Conservation (phyloP, 2,797 vertebrate species). For the Phoxinus dragarum region DNA sequence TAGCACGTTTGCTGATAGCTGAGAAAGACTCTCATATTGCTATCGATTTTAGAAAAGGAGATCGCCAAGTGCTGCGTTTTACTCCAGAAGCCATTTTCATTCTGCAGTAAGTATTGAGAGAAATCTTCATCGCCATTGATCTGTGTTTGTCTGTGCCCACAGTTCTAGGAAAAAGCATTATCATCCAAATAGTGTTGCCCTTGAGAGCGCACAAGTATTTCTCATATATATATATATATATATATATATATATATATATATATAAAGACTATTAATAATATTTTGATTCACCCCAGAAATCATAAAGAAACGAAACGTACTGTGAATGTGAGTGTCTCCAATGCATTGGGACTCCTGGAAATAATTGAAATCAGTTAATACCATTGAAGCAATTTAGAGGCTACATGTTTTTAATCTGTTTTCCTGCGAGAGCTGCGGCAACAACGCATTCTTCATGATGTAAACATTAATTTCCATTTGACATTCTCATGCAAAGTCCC, state of each 20-base stretch:
- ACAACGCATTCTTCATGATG: constrained; percentile 26
- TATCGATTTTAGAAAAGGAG: constrained; percentile 53
- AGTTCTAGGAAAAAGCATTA: not conserved
- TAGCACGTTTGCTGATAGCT: constrained; percentile 20
- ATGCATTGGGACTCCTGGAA: constrained; percentile 17
- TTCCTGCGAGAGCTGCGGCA: constrained; percentile 13
- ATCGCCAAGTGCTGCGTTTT: constrained; percentile 39
- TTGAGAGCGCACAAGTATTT: not conserved
- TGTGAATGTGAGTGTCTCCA: constrained; percentile 16
- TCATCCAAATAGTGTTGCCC: constrained; percentile 19
- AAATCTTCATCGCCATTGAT: constrained; percentile 33
- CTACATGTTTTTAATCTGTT: constrained; percentile 35
- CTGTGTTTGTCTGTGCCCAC: constrained; percentile 25
- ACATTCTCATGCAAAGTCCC: constrained; percentile 6
- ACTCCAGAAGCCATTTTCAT: constrained; percentile 40
- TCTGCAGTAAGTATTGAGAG: constrained; percentile 28
- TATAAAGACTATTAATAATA: constrained; percentile 25
- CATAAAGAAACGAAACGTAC: constrained; percentile 32
- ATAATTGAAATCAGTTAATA: constrained; percentile 47
- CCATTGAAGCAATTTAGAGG: constrained; percentile 15
- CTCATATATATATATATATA: not conserved
- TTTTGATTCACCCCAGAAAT: constrained; percentile 7
- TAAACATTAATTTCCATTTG: constrained; percentile 39
- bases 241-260: too few relatives aligned
- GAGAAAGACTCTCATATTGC: constrained; percentile 50